phyloP scores from a whole-genome alignment of 1,140 invertebrate genomes.

The Caenorhabditis remanei region DNA sequence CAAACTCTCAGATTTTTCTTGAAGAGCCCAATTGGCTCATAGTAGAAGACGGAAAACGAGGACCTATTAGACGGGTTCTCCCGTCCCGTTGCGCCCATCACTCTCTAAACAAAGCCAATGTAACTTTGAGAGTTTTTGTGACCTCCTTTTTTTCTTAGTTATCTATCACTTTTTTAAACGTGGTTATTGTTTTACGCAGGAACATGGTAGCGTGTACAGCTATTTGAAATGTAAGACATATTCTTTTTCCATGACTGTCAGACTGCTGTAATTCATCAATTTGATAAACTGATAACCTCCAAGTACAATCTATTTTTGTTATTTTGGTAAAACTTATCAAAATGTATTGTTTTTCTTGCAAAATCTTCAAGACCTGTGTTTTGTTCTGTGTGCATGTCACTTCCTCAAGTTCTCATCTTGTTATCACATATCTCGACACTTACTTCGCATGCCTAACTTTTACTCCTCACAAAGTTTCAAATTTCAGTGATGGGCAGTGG shows the following conservation, averaged over 20 bases:
- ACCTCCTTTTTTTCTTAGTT: slow-evolving; percentile 2
- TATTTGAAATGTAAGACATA: too few relatives aligned
- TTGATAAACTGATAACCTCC: too few relatives aligned
- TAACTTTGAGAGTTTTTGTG: neutral
- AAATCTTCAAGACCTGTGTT: too few relatives aligned
- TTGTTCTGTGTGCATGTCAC: too few relatives aligned
- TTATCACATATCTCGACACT: neutral
- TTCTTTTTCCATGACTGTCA: too few relatives aligned
- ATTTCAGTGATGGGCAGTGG: slow-evolving; percentile 56
- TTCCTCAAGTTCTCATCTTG: too few relatives aligned
- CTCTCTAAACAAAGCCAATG: slow-evolving; percentile 23
- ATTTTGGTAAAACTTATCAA: too few relatives aligned
- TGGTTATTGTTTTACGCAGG: neutral
- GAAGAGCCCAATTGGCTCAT: slow-evolving; percentile 52
- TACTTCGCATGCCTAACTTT: neutral
- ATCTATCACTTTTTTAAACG: slow-evolving; percentile 12
- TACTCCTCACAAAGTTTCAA: neutral
- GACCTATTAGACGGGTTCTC: slow-evolving; percentile 50
- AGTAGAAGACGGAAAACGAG: slow-evolving; percentile 42
- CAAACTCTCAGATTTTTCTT: slow-evolving; percentile 49
- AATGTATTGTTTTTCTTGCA: too few relatives aligned
- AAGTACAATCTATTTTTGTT: too few relatives aligned
- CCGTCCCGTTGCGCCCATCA: neutral
- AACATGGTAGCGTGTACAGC: neutral
- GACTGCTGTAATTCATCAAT: too few relatives aligned